Percentiles rank a stretch among this genome's conserved stretches.
phyloP scores from a whole-genome alignment of 2,888 invertebrate species.

The Dolomedes plantarius region DNA sequence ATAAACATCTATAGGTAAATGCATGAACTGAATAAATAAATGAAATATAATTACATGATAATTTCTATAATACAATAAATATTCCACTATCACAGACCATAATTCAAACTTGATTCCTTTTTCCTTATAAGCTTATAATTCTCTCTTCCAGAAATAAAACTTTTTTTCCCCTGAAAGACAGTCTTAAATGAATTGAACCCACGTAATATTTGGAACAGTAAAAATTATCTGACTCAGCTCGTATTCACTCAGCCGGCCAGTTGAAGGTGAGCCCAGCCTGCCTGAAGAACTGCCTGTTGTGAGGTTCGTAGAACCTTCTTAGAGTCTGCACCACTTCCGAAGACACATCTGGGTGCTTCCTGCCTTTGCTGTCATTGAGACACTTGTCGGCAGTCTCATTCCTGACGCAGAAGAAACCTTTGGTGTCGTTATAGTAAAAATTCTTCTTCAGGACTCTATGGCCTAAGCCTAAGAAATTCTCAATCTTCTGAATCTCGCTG shows the following conservation, averaged over 20 bases:
- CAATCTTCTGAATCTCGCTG: conserved; percentile 89
- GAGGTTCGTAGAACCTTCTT: conserved; percentile 90
- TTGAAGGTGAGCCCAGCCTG: conserved; percentile 93
- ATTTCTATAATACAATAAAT: too few species aligned
- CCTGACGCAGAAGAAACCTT: conserved; percentile 91
- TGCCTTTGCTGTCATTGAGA: conserved; percentile 90
- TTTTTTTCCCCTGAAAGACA: too few species aligned
- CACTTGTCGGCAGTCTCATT: conserved; percentile 84
- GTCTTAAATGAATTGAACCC: too few species aligned
- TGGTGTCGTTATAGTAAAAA: conserved; percentile 97
- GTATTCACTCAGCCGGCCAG: conserved; percentile 84
- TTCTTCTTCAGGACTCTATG: conserved; percentile 86
- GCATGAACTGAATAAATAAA: too few species aligned
- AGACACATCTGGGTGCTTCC: conserved; percentile 90
- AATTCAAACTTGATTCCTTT: too few species aligned
- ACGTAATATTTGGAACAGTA: not conserved
- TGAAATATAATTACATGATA: too few species aligned
- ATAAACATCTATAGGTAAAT: too few species aligned
- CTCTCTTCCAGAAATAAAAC: too few species aligned
- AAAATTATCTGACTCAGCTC: not conserved
- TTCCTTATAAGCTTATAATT: too few species aligned
- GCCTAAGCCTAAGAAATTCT: conserved; percentile 87
- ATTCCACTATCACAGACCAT: too few species aligned
- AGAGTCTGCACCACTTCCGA: conserved; percentile 87
- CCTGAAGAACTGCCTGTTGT: conserved; percentile 94